Conservation (phyloP, 2,888 invertebrate species). For the Andricus curvator region DNA sequence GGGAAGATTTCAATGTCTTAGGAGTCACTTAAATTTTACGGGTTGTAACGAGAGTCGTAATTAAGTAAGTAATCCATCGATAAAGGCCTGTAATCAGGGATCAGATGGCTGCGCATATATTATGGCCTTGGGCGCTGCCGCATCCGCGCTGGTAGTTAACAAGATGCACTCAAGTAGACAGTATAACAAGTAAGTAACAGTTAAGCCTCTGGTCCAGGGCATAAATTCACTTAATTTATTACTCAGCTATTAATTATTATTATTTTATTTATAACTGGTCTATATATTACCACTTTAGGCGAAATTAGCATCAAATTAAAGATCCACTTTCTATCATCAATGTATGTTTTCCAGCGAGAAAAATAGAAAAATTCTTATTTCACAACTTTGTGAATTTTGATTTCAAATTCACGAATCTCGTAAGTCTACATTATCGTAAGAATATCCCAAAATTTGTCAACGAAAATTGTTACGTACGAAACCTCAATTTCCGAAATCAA, state of each 20-base stretch:
- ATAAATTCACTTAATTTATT: constrained; percentile 13
- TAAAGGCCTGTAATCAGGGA: constrained; percentile 38
- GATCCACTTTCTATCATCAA: neutral
- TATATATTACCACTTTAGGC: neutral
- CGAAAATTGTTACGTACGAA: constrained; percentile 2
- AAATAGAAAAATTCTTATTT: neutral
- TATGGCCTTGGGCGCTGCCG: constrained; percentile 23
- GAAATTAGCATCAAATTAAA: neutral
- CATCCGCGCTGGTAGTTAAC: constrained; percentile 31
- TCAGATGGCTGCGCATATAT: constrained; percentile 34
- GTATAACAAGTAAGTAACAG: constrained; percentile 10
- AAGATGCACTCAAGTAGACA: constrained; percentile 33
- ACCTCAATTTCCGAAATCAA: neutral
- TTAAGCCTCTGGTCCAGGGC: constrained; percentile 23
- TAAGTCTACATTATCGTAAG: neutral
- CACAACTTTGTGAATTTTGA: neutral
- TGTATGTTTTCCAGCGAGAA: neutral
- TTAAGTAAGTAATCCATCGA: constrained; percentile 36
- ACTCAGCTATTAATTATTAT: neutral
- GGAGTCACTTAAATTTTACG: constrained; percentile 19
- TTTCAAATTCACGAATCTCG: neutral
- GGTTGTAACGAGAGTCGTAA: constrained; percentile 26
- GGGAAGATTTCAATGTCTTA: constrained; percentile 14
- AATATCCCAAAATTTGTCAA: neutral
- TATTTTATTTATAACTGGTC: neutral